Evolutionary conservation across 2,797 vertebrate species (phyloP), one percentile per base, ranked within the genome.

Genomic region (Parotocinclus haroldoi): DNA sequence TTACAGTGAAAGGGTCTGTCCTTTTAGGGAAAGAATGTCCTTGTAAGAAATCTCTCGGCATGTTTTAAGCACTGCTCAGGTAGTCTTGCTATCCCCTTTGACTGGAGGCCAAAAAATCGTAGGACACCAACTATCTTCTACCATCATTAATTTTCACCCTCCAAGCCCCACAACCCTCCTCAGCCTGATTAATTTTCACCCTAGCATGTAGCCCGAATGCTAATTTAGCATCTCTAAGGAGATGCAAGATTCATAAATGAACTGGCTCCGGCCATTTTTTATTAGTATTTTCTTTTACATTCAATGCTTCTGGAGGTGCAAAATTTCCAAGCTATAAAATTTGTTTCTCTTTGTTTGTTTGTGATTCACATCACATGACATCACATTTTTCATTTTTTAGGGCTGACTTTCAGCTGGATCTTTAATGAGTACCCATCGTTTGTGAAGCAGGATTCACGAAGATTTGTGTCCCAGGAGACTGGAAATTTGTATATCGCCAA

Each of bases 401-500:
- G 95, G 82, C 86, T 99, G 61, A 89, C 85, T 60, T 99, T 98
- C 19, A 93, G 94, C 0, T 99, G 97, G 97, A 95, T 98, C 84
- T 96, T 99, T 84, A 98, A 99, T 1, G 96, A 98, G 77, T 95
- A 94, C 78, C 95, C 96, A 0, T 90, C 89, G 0, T 94, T 93
- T n/a, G 93, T 96, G 63, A 93, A 94, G 74, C 96, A 98, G 82
- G 97, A 99, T 66, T 93, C 82, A 13, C 94, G 95, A 0, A 92
- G 95, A 68, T 99, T 99, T 9, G 91, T 99, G 74, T 99, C 97
- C 0, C 97, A 99, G 79, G 93, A 96, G 75, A 99, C 95, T 0
- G 96, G 97, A 0, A 98, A 99, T 58, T 82, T 99, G 4, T 99
- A 99, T 83, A 96, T 99, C 0, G 96, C 97, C 10, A 99, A 96